phyloP scores from a whole-genome alignment of 2,888 invertebrate genomes.

The Hirtodrosophila duncani region DNA sequence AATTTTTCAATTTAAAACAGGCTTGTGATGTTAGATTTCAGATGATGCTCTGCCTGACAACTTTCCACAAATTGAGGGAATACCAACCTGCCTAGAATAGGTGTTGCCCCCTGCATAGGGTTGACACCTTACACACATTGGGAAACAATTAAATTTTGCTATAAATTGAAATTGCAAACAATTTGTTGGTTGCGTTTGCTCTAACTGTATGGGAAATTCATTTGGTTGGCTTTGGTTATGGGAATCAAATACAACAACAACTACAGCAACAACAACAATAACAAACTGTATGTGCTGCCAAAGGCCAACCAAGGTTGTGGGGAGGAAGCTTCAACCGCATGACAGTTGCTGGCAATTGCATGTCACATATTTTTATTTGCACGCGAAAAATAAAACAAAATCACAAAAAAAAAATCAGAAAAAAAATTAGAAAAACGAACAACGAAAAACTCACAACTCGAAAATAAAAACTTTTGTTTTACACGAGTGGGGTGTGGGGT shows the following conservation, averaged over 20 bases:
- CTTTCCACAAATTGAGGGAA: too few relatives aligned
- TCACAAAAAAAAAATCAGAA: neutral
- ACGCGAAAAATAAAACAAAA: slow-evolving; percentile 51
- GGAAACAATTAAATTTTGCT: too few relatives aligned
- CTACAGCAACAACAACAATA: slow-evolving; percentile 21
- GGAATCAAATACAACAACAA: neutral
- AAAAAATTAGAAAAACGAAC: slow-evolving; percentile 18
- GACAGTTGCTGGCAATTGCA: slow-evolving; percentile 64
- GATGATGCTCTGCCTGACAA: too few relatives aligned
- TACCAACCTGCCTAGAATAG: too few relatives aligned
- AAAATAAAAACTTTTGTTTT: slow-evolving; percentile 8
- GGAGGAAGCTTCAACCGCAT: slow-evolving; percentile 55
- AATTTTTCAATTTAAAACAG: too few relatives aligned
- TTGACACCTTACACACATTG: too few relatives aligned
- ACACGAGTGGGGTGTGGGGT: neutral
- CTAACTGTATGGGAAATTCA: slow-evolving; percentile 51
- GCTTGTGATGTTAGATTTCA: too few relatives aligned
- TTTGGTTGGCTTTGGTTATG: too few relatives aligned
- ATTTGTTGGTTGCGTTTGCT: slow-evolving; percentile 2
- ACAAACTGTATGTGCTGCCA: slow-evolving; percentile 16
- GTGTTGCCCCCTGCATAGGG: too few relatives aligned
- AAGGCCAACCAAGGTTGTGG: slow-evolving; percentile 27
- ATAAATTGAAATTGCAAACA: slow-evolving; percentile 30
- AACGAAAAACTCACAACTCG: too few relatives aligned
- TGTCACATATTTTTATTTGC: slow-evolving; percentile 52